A percentile compares a stretch with the other conserved stretches of the same genome.
Evolutionary conservation across 1,140 invertebrate species (phyloP).

Genomic region (Trichomalopsis sarcophagae): DNA sequence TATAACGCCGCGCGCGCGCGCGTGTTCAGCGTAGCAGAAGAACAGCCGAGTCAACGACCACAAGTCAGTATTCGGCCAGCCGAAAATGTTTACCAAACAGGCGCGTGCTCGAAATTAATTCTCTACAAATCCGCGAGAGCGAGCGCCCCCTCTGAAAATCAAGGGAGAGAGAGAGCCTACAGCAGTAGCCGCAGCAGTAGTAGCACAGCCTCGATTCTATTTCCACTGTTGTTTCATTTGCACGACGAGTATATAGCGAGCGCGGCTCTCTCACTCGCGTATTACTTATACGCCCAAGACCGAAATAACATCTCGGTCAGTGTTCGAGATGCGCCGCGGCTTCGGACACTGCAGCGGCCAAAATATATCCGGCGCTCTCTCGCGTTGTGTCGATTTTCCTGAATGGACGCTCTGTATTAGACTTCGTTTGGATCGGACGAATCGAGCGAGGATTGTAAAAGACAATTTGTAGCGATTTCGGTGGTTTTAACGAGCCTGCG

Average conservation of each 20-base stretch:
- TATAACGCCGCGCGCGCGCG: not conserved
- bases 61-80: not conserved
- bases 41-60: constrained; percentile 20
- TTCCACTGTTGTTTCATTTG: constrained; percentile 43
- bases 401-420: not conserved
- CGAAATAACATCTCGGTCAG: constrained; percentile 51
- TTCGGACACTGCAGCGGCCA: not conserved
- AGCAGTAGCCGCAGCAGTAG: not conserved
- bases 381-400: constrained; percentile 3
- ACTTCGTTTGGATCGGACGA: not conserved
- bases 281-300: constrained; percentile 40
- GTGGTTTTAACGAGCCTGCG: not conserved
- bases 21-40: not conserved
- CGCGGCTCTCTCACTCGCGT: not conserved
- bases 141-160: constrained; percentile 15
- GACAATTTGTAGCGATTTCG: not conserved
- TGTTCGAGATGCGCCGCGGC: constrained; percentile 26
- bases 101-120: constrained; percentile 22
- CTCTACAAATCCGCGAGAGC: not conserved
- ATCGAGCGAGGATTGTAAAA: not conserved
- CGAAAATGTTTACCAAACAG: constrained; percentile 43
- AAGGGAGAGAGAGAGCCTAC: not conserved
- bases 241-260: not conserved
- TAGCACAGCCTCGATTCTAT: constrained; percentile 47
- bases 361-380: constrained; percentile 7